Evolutionary conservation across 2,113 vertebrate genomes (phyloP), one percentile per base, ranked within the genome.

Genomic region (Anguilla rostrata): DNA sequence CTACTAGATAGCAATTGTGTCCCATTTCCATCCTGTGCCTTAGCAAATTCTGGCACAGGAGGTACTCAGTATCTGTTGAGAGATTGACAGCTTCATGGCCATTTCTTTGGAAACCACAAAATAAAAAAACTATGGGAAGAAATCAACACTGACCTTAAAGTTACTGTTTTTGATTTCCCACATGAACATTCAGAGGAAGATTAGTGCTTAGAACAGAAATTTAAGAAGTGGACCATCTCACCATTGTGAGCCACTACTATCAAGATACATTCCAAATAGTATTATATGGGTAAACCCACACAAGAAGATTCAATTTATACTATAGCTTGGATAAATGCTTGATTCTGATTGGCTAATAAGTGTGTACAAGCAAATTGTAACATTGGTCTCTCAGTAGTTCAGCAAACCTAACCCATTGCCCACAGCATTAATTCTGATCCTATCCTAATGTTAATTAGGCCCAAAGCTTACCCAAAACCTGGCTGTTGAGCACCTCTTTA

Each of bases 131-230:
- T 41, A 41, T 53, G 9, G 40, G 6, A 49, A 82, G 8, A 53
- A 40, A 49, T 49, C 40, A 49, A 29, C 53, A 22, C 85, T 86
- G 56, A 63, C 79, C 81, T 63, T 49, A 87, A 49, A 87, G 87
- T 60, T 83, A 88, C 79, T 93, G 92, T 95, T 94, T 94, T 92
- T 90, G 85, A 92, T 92, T 90, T 92, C 88, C 88, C 86, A 90
- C 39, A 41, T 86, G 39, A 53, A 81, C 39, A 60, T 56, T 81
- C 56, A 66, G 85, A 82, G 53, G 53, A 39, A 39, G 22, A 66
- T 81, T 43, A 86, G 57, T 80, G 71, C 43, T 46, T 46, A 85
- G 63, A 85, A 78, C 53, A 85, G n/a, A 16, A 26, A 78, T 78
- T 20, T 49, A 49, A 53, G 34, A 78, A 43, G 29, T 6, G 15